Conservation (phyloP, 2,888 invertebrate genomes). For the Euphydryas editha region DNA sequence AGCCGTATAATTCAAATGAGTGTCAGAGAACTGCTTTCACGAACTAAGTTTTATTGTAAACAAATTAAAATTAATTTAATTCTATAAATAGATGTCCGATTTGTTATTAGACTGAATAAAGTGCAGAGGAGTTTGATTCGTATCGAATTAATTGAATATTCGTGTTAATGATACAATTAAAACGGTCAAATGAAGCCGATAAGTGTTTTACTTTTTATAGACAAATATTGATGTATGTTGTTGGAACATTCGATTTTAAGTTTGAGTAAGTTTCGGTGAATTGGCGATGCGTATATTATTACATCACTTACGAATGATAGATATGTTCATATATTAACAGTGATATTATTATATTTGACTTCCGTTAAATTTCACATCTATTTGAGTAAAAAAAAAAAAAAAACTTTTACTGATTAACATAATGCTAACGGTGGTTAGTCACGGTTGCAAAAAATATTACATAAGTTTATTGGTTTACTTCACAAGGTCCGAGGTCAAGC, state of each 20-base stretch:
- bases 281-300: conserved; percentile 6
- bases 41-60: background rate
- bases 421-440: conserved; percentile 52
- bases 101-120: conserved; percentile 20
- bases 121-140: conserved; percentile 21
- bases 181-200: conserved; percentile 46
- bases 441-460: conserved; percentile 51
- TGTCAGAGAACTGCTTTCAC: conserved; percentile 1
- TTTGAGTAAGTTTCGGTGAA: conserved; percentile 19
- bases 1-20: background rate
- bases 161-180: conserved; percentile 51
- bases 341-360: conserved; percentile 23
- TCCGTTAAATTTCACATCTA: conserved; percentile 13
- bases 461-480: conserved; percentile 49
- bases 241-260: conserved; percentile 37
- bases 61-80: conserved; percentile 3
- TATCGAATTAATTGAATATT: conserved; percentile 50
- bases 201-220: conserved; percentile 47
- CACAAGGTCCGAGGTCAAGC: conserved; percentile 55
- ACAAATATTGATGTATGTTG: conserved; percentile 42
- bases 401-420: conserved; percentile 50
- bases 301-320: background rate
- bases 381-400: conserved; percentile 30
- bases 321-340: background rate
- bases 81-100: conserved; percentile 2